Conservation (phyloP, 2,888 invertebrate species). For the Eupeodes luniger region DNA sequence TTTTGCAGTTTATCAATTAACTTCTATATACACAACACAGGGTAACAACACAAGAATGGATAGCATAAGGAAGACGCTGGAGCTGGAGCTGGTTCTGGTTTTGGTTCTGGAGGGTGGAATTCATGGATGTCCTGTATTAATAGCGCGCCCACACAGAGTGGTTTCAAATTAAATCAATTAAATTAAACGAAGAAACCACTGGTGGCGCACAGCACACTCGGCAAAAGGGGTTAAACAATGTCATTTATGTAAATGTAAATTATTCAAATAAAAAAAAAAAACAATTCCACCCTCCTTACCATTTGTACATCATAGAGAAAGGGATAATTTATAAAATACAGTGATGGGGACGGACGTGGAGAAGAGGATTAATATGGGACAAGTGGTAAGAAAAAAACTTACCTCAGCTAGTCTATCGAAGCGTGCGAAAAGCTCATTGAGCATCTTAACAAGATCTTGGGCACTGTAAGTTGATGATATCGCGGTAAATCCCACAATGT, state of each 20-base stretch:
- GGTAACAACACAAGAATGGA: constrained; percentile 6
- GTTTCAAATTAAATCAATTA: constrained; percentile 67
- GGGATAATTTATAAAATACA: not conserved
- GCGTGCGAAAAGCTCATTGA: constrained; percentile 97
- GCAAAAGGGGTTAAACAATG: constrained; percentile 7
- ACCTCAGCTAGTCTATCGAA: constrained; percentile 95
- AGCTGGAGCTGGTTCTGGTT: too few species aligned
- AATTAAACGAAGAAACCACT: constrained; percentile 72
- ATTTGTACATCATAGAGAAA: constrained; percentile 65
- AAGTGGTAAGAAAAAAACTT: constrained; percentile 79
- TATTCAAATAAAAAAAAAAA: constrained; percentile 52
- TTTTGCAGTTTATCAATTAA: constrained; percentile 70
- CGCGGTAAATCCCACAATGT: constrained; percentile 98
- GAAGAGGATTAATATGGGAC: constrained; percentile 3
- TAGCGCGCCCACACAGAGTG: constrained; percentile 19
- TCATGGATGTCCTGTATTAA: constrained; percentile 23
- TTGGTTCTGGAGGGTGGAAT: not conserved
- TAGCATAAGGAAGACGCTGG: not conserved
- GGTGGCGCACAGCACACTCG: constrained; percentile 76
- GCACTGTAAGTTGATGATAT: constrained; percentile 98
- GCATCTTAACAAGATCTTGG: constrained; percentile 96
- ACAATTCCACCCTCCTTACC: constrained; percentile 65
- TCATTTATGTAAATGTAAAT: constrained; percentile 44
- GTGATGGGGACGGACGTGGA: not conserved
- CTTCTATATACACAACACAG: not conserved